A percentile compares a stretch with the other conserved stretches of the same genome.
These are phyloP conservation scores for Sylvilagus floridanus DNA, from an alignment of 2,797 vertebrate species.

Conservation along the genomic window DNA sequence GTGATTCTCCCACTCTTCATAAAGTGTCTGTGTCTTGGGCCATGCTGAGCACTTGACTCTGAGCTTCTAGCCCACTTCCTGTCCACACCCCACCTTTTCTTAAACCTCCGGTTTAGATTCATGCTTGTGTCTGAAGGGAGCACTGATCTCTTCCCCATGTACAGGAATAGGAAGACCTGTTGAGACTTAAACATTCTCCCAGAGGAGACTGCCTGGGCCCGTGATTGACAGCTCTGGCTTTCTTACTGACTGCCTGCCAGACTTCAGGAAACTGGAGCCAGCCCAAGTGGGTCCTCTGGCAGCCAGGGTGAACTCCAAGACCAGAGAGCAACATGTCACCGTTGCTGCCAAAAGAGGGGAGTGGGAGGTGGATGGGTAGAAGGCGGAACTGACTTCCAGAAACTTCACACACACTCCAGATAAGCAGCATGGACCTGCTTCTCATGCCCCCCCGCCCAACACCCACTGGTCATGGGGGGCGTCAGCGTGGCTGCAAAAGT, in stretches of 20 bases:
- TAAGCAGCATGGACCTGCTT: constrained; percentile 59
- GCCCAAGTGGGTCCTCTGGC: constrained; percentile 65
- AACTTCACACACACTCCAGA: background rate
- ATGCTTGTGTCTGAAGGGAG: constrained; percentile 52
- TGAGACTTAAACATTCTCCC: constrained; percentile 26
- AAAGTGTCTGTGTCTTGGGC: background rate
- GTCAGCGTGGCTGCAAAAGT: background rate
- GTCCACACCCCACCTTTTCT: background rate
- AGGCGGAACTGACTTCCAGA: constrained; percentile 73
- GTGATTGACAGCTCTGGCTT: constrained; percentile 74
- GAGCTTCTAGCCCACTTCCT: background rate
- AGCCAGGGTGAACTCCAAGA: constrained; percentile 64
- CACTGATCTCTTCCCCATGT: constrained; percentile 56
- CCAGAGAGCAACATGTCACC: background rate
- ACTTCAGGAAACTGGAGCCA: constrained; percentile 73
- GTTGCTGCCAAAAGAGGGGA: background rate
- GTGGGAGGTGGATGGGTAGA: background rate
- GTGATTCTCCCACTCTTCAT: background rate
- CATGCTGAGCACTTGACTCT: background rate
- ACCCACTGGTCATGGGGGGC: background rate
- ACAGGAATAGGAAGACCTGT: constrained; percentile 73
- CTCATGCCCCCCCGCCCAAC: background rate
- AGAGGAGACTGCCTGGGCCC: constrained; percentile 69
- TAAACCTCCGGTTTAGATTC: constrained; percentile 28
- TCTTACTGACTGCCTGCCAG: constrained; percentile 79